phyloP scores from a whole-genome alignment of 2,113 vertebrate genomes.

The Todiramphus chloris region DNA sequence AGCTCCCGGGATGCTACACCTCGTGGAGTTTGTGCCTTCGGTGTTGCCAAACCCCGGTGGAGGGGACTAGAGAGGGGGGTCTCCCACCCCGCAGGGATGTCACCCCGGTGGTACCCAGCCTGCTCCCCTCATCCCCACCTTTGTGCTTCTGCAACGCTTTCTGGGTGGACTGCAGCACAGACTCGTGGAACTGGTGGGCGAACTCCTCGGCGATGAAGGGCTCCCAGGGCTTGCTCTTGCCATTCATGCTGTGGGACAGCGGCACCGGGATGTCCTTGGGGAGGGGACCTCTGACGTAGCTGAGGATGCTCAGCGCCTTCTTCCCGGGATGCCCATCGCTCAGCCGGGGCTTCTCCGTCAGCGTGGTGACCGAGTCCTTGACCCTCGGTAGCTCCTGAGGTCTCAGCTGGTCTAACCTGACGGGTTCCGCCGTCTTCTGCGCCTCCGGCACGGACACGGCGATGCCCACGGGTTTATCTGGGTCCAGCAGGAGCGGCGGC shows the following conservation, averaged over 20 bases:
- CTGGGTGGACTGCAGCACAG: conserved; percentile 97
- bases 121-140: background rate
- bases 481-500: conserved; percentile 74
- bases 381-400: conserved; percentile 77
- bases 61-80: rapidly evolving
- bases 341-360: conserved; percentile 79
- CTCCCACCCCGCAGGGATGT: background rate
- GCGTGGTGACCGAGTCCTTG: conserved; percentile 72
- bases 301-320: conserved; percentile 88
- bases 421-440: conserved; percentile 61
- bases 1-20: background rate
- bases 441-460: conserved; percentile 74
- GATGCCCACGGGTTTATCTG: conserved; percentile 76
- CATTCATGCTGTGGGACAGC: conserved; percentile 83
- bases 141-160: conserved; percentile 98
- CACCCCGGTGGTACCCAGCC: background rate
- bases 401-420: conserved; percentile 78
- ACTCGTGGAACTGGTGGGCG: conserved; percentile 98
- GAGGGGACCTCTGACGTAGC: conserved; percentile 82
- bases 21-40: background rate
- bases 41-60: rapidly evolving
- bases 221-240: conserved; percentile 94
- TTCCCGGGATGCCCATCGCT: conserved; percentile 78
- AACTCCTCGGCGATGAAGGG: conserved; percentile 95
- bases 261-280: conserved; percentile 85